phyloP scores from a whole-genome alignment of 1,140 invertebrate genomes.

The Choristoneura fumiferana region DNA sequence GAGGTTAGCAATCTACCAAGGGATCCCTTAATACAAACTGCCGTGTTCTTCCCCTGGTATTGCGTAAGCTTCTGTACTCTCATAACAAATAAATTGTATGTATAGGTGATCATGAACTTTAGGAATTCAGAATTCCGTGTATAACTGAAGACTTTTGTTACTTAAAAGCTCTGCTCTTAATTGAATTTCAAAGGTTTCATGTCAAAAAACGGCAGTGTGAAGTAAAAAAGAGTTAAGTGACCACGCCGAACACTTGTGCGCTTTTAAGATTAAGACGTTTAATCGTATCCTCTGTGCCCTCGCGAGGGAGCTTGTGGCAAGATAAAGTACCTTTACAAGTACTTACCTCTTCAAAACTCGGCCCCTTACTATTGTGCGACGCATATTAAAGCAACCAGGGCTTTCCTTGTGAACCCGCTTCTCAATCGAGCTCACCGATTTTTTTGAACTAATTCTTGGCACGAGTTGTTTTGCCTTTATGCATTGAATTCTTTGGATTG shows the following conservation, averaged over 20 bases:
- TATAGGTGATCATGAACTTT: no score
- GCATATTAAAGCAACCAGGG: conserved; percentile 64
- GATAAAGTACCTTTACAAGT: conserved; percentile 67
- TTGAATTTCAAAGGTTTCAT: conserved; percentile 24
- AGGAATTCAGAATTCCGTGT: no score
- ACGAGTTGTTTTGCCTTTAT: conserved; percentile 52
- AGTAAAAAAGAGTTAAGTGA: conserved; percentile 23
- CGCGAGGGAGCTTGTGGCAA: conserved; percentile 59
- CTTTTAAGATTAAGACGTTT: conserved; percentile 67
- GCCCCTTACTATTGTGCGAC: conserved; percentile 66
- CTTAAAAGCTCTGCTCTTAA: not conserved
- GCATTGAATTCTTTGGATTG: not conserved
- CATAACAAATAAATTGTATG: no score
- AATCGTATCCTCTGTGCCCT: conserved; percentile 56
- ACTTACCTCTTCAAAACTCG: conserved; percentile 67
- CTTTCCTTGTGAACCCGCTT: conserved; percentile 56
- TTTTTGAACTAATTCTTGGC: conserved; percentile 48
- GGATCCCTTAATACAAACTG: not conserved
- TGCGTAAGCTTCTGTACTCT: conserved; percentile 25
- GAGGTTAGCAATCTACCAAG: conserved; percentile 8
- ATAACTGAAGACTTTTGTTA: no score
- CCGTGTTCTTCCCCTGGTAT: not conserved
- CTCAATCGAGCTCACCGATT: conserved; percentile 55
- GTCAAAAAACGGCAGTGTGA: conserved; percentile 10
- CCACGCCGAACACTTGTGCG: conserved; percentile 36